phyloP scores from a whole-genome alignment of 2,113 vertebrate species.

The Marmota monax region DNA sequence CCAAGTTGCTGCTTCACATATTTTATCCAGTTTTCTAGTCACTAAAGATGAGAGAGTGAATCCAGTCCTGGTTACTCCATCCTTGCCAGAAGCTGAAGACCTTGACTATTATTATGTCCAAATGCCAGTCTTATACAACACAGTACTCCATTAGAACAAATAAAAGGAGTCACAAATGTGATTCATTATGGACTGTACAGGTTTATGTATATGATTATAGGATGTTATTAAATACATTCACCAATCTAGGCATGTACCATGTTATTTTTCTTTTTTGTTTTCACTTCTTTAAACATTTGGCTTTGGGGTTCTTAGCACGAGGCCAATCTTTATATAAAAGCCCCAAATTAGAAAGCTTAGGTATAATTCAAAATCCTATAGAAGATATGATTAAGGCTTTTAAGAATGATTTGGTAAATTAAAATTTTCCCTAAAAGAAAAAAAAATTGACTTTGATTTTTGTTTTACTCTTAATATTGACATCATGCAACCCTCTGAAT shows the following conservation, averaged over 20 bases:
- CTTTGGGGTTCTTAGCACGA: slow-evolving; percentile 33
- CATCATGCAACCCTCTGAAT: not conserved
- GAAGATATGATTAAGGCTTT: slow-evolving; percentile 39
- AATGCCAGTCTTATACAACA: not conserved
- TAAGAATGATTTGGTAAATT: slow-evolving; percentile 35
- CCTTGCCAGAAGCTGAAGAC: slow-evolving; percentile 11
- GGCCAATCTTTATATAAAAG: slow-evolving; percentile 39
- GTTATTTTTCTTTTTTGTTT: slow-evolving; percentile 38
- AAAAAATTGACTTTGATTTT: not conserved
- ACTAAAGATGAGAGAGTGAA: not conserved
- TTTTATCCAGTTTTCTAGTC: not conserved
- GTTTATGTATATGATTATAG: not conserved
- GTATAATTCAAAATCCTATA: slow-evolving; percentile 43
- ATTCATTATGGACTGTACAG: not conserved
- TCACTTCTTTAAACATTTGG: slow-evolving; percentile 48
- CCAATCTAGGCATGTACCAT: not conserved
- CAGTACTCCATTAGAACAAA: not conserved
- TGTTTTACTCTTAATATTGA: slow-evolving; percentile 13
- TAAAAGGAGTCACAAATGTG: not conserved
- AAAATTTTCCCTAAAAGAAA: slow-evolving; percentile 52
- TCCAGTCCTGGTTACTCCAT: not conserved
- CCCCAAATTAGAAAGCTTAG: slow-evolving; percentile 57
- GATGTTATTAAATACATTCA: slow-evolving; percentile 21
- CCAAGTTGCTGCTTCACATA: not conserved
- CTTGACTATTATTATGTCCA: not conserved